phyloP scores from a whole-genome alignment of 2,888 invertebrate genomes.

The Acleris holmiana region DNA sequence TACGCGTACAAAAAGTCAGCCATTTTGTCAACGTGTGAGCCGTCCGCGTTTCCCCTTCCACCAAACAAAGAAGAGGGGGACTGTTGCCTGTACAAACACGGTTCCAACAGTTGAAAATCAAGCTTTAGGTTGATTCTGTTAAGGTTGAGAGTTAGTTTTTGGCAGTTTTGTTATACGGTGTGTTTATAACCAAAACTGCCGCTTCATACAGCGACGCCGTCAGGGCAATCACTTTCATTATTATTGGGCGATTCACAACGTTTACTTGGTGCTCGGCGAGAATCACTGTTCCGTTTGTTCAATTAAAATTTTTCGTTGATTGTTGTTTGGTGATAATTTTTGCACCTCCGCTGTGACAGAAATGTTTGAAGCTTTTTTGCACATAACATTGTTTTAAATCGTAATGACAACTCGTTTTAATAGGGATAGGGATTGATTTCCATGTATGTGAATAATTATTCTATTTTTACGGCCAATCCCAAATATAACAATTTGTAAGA shows the following conservation, averaged over 20 bases:
- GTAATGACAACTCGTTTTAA: neutral
- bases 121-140: conserved; percentile 46
- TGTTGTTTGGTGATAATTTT: conserved; percentile 65
- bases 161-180: conserved; percentile 68
- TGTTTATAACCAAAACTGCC: conserved; percentile 85
- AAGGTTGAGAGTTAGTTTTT: conserved; percentile 44
- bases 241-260: conserved; percentile 84
- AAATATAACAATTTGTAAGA: conserved; percentile 19
- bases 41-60: conserved; percentile 67
- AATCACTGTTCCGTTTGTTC: conserved; percentile 76
- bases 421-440: neutral
- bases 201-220: conserved; percentile 83
- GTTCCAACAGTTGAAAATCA: conserved; percentile 45
- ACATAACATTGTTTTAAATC: no score
- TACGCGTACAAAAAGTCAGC: conserved; percentile 68
- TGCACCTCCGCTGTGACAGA: conserved; percentile 21
- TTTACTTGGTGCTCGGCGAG: conserved; percentile 74
- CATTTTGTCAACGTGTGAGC: conserved; percentile 78
- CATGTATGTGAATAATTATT: neutral
- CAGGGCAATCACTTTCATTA: conserved; percentile 83
- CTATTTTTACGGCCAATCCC: neutral
- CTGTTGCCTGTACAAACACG: conserved; percentile 53
- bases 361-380: neutral
- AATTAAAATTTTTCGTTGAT: conserved; percentile 75
- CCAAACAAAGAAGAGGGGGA: conserved; percentile 64